Conservation (phyloP, 2,888 invertebrate species). For the Drepana falcataria region DNA sequence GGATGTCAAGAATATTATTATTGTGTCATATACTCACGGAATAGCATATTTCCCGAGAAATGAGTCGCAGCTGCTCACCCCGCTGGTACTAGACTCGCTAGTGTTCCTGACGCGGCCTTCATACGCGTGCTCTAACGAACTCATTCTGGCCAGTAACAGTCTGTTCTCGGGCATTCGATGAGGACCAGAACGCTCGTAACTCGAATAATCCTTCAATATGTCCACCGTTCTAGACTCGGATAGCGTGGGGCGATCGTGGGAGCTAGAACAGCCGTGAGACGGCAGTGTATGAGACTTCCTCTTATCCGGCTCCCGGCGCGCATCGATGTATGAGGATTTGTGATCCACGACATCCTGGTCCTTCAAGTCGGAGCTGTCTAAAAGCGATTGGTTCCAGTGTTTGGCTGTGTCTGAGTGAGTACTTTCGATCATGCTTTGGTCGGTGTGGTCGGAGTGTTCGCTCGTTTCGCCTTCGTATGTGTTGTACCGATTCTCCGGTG, state of each 20-base stretch:
- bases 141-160: conserved; percentile 53
- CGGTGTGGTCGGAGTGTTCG: conserved; percentile 71
- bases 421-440: conserved; percentile 66
- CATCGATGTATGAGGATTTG: conserved; percentile 29
- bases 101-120: conserved; percentile 70
- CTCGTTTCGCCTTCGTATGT: conserved; percentile 58
- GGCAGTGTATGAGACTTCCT: conserved; percentile 80
- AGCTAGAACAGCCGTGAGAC: conserved; percentile 64
- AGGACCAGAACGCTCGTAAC: conserved; percentile 47
- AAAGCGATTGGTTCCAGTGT: conserved; percentile 28
- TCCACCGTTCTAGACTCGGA: conserved; percentile 85
- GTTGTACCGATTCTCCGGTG: conserved; percentile 53
- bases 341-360: conserved; percentile 55
- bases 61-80: conserved; percentile 90
- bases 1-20: neutral
- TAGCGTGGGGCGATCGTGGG: conserved; percentile 82
- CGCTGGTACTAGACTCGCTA: conserved; percentile 89
- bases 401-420: conserved; percentile 54
- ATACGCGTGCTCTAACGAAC: conserved; percentile 59
- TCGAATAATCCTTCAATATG: conserved; percentile 63
- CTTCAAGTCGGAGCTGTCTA: conserved; percentile 38
- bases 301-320: conserved; percentile 49
- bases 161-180: conserved; percentile 51
- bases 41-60: conserved; percentile 80
- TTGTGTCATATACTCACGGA: conserved; percentile 58